Evolutionary conservation across 92 coral and sea anemone genomes (phyloP).

Genomic region (Pocillopora grandis): DNA sequence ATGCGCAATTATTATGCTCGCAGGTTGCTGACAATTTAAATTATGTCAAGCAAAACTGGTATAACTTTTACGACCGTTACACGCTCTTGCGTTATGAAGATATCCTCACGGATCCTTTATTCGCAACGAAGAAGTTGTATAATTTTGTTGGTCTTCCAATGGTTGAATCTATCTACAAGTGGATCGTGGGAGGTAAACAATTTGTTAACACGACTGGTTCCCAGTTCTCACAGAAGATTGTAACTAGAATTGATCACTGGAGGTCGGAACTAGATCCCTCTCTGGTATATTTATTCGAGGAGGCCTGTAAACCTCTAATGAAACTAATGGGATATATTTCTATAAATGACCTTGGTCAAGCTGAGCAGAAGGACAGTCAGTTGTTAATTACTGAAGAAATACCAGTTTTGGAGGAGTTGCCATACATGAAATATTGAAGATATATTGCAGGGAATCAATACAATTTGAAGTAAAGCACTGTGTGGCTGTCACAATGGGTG

Average conservation of each 20-base stretch:
- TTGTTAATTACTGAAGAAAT: neutral
- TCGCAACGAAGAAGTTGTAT: neutral
- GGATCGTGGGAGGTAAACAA: neutral
- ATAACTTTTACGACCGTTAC: neutral
- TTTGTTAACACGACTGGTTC: neutral
- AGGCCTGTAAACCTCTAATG: constrained; percentile 1
- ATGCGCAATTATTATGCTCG: constrained; percentile 1
- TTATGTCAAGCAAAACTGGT: neutral
- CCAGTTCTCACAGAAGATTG: neutral
- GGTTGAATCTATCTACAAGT: neutral
- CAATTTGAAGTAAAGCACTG: too few species aligned
- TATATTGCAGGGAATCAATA: neutral
- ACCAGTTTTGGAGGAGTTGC: neutral
- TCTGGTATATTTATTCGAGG: neutral
- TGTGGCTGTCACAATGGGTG: too few species aligned
- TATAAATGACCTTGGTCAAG: neutral
- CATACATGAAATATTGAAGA: neutral
- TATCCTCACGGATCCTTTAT: neutral
- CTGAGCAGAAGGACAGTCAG: neutral
- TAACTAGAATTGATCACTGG: neutral
- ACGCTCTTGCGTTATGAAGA: neutral
- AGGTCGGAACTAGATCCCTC: neutral
- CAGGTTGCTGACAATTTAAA: constrained; percentile 22
- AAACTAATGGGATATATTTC: constrained; percentile 11
- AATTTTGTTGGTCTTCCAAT: neutral